Evolutionary conservation across 2,113 vertebrate genomes (phyloP).

Genomic region (Tupaia tana): DNA sequence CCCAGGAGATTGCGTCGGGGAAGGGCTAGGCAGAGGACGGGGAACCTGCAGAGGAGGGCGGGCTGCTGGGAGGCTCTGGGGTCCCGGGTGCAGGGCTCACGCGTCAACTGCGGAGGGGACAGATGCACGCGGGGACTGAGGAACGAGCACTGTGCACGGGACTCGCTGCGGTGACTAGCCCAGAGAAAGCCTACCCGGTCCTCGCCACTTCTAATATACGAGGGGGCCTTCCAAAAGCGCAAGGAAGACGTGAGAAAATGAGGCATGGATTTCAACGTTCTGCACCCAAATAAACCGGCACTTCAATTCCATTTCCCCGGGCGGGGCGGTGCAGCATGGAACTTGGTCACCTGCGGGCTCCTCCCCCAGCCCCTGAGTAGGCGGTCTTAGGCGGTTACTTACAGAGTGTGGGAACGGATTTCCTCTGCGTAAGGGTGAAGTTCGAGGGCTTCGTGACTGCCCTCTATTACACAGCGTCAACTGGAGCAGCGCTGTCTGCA

Average conservation of each 20-base stretch:
- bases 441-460: not conserved
- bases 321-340: too few species aligned
- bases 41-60: rapidly evolving
- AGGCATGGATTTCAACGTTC: too few species aligned
- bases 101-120: too few species aligned
- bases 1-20: rapidly evolving
- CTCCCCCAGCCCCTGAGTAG: too few species aligned
- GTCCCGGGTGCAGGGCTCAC: rapidly evolving
- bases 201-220: rapidly evolving
- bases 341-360: too few species aligned
- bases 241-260: too few species aligned
- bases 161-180: too few species aligned
- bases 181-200: not conserved
- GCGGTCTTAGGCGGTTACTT: too few species aligned
- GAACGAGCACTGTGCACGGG: not conserved
- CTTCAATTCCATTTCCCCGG: too few species aligned
- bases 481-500: rapidly evolving
- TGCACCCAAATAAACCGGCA: too few species aligned
- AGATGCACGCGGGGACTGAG: not conserved
- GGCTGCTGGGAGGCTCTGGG: not conserved
- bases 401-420: rapidly evolving
- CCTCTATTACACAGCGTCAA: rapidly evolving
- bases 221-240: too few species aligned
- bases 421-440: not conserved
- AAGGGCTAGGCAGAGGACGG: too few species aligned